Base-by-base conservation (phyloP, 2,797 vertebrate genomes). In the Sternarchorhynchus goeldii region DNA sequence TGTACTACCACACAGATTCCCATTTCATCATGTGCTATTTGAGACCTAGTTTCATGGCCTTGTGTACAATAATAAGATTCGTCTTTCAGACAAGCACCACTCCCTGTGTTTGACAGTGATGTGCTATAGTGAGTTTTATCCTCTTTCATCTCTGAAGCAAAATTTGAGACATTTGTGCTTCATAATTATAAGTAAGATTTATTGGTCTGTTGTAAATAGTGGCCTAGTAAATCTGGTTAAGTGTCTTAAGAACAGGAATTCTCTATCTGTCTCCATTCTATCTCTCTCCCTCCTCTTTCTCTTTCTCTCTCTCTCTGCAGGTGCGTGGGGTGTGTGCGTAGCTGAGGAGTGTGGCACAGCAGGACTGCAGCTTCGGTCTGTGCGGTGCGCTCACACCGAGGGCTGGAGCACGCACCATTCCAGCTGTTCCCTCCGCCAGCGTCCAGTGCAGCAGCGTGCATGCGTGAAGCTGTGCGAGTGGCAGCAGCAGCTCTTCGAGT, bases 401-500 rank as follows among this genome's bases (percentile, higher is more conserved):
- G 94, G 94, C 66, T 95, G 95, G 95, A 94, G 92, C 0, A 92
- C 94, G 0, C 93, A 91, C 81, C 88, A 90, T 75, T 90, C 92
- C 0, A 93, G 92, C 84, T 96, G 95, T 31, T 84, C 91, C 50
- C 90, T 90, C 53, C 86, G 67, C 57, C 87, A 87, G 65, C 92
- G 89, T 2, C 95, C 95, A 0, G 88, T 91, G 10, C 91, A 82
- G 83, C 93, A 94, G 79, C 88, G 91, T 72, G 88, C 85, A 64
- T 96, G 95, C 83, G 94, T 95, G 82, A 92, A 91, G 36, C 91
- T 94, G 76, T 96, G 95, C 16, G 91, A 95, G 80, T 94, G 94
- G 94, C 95, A 95, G 84, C 85, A 90, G 12, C 93, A 93, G 76
- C 88, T 95, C 73, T 95, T 94, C 5, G 88, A 93, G 71, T 96